Percentiles rank a stretch among this genome's conserved stretches.
Evolutionary conservation across 2,113 vertebrate genomes (phyloP).

Genomic region (Chlorodrepanis virens): DNA sequence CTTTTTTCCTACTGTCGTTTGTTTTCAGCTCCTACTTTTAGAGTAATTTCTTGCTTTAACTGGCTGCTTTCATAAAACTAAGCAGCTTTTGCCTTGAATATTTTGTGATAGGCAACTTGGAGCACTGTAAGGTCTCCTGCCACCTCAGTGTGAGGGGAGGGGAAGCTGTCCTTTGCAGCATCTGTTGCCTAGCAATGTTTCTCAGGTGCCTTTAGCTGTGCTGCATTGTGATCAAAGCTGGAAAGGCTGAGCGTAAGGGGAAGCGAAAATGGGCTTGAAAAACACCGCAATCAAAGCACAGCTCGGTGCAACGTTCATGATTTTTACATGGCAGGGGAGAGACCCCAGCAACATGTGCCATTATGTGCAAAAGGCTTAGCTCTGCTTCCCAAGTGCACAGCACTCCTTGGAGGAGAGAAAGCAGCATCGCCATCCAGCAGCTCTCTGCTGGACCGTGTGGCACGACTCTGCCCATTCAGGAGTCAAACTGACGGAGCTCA

Average conservation of each 20-base stretch:
- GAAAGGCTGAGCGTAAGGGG: neutral
- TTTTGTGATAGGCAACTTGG: neutral
- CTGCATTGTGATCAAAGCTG: conserved; percentile 11
- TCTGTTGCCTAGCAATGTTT: conserved; percentile 65
- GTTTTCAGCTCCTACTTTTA: neutral
- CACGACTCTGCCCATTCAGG: neutral
- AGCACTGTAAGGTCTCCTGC: neutral
- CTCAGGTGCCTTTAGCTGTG: conserved; percentile 27
- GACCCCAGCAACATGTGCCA: neutral
- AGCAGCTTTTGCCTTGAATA: neutral
- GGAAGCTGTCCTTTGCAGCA: conserved; percentile 34
- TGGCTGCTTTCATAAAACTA: neutral
- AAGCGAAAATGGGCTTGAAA: neutral
- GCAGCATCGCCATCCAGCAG: neutral
- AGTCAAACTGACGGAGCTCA: neutral
- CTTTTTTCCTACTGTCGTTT: neutral
- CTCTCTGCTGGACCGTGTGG: fast-evolving
- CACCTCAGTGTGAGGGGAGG: neutral
- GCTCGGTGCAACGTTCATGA: neutral
- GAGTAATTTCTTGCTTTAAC: neutral
- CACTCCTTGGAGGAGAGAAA: neutral
- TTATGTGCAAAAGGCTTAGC: neutral
- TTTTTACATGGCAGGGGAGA: neutral
- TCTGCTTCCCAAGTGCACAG: neutral
- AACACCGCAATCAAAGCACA: neutral